A percentile compares a stretch with the other conserved stretches of the same genome.
Evolutionary conservation across 2,113 vertebrate species (phyloP).

Genomic region (Colaptes auratus): DNA sequence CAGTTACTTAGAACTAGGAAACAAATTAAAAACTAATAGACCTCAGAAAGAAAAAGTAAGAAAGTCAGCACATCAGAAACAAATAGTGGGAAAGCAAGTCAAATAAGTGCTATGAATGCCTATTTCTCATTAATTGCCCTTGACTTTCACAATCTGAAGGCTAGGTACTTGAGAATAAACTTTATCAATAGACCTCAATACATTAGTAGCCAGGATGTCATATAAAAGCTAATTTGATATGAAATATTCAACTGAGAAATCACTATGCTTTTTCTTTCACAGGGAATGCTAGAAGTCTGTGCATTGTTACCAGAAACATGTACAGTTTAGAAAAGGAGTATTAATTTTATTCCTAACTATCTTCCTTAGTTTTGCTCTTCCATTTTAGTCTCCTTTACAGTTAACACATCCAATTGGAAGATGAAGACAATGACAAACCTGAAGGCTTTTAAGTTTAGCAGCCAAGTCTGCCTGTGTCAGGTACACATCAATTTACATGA

Average conservation of each 20-base stretch:
- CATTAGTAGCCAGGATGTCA: neutral
- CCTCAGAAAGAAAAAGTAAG: neutral
- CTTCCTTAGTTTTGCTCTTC: neutral
- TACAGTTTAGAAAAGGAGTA: neutral
- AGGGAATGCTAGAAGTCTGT: neutral
- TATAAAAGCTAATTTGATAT: neutral
- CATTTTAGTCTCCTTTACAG: neutral
- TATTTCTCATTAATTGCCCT: neutral
- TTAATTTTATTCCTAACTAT: neutral
- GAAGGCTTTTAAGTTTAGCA: constrained; percentile 29
- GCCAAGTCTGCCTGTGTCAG: neutral
- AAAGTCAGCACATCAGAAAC: neutral
- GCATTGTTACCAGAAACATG: neutral
- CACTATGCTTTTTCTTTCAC: neutral
- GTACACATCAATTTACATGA: constrained; percentile 13
- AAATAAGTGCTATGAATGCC: neutral
- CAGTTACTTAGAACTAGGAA: neutral
- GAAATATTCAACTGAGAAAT: neutral
- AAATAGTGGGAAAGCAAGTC: neutral
- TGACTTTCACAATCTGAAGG: neutral
- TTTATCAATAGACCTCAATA: neutral
- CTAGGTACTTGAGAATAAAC: neutral
- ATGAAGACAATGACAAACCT: constrained; percentile 13
- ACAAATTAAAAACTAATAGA: neutral
- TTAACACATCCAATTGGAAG: constrained; percentile 23